Conservation (phyloP, 2,797 vertebrate genomes). For the Cyprinella venusta region DNA sequence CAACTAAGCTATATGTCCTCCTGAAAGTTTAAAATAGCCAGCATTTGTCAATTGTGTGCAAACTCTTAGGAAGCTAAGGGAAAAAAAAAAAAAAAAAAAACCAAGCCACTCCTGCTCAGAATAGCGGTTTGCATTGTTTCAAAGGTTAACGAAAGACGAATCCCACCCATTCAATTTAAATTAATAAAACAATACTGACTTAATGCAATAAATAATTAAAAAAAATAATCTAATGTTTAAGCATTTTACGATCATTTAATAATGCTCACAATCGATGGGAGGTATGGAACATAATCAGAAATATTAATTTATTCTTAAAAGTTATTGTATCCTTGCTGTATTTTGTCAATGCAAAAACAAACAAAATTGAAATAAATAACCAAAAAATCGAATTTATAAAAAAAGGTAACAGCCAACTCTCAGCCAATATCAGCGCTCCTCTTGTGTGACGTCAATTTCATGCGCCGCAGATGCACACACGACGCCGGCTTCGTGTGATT, state of each 20-base stretch:
- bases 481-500: slow-evolving; percentile 6
- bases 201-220: background rate
- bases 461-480: slow-evolving; percentile 34
- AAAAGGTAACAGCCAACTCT: background rate
- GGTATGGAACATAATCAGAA: background rate
- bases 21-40: slow-evolving; percentile 44
- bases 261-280: too few relatives aligned
- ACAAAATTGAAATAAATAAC: too few relatives aligned
- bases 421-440: slow-evolving; percentile 20
- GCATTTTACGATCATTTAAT: background rate
- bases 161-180: slow-evolving; percentile 30
- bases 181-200: background rate
- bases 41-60: slow-evolving; percentile 46
- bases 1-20: background rate
- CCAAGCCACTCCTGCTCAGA: slow-evolving; percentile 48
- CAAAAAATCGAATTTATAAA: too few relatives aligned
- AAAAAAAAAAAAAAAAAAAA: slow-evolving; percentile 6
- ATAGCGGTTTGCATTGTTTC: slow-evolving; percentile 29
- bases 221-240: background rate
- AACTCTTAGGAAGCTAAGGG: slow-evolving; percentile 41
- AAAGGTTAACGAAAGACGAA: slow-evolving; percentile 20
- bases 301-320: background rate
- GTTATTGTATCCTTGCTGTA: background rate
- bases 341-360: background rate
- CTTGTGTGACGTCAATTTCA: background rate